Conservation (phyloP, 2,888 invertebrate genomes). For the Biston stratarius region DNA sequence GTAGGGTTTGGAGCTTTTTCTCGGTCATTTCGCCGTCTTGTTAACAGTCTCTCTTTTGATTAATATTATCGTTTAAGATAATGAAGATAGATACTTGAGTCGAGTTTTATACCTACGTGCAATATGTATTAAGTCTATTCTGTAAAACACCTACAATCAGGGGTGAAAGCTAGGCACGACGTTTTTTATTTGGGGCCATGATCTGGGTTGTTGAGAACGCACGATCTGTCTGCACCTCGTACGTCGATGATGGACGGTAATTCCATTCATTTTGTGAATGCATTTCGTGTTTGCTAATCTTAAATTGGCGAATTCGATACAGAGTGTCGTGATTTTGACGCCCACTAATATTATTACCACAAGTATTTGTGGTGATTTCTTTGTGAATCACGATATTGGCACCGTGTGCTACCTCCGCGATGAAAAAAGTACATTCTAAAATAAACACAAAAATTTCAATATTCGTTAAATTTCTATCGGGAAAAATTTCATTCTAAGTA, state of each 20-base stretch:
- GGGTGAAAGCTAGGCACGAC: conserved; percentile 69
- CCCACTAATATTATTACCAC: conserved; percentile 24
- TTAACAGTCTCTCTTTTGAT: conserved; percentile 33
- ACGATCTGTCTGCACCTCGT: conserved; percentile 53
- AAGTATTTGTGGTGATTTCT: conserved; percentile 9
- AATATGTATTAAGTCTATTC: conserved; percentile 51
- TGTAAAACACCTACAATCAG: conserved; percentile 72
- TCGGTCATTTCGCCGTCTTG: conserved; percentile 34
- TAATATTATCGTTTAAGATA: conserved; percentile 43
- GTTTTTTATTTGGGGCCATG: conserved; percentile 62
- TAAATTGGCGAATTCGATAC: conserved; percentile 19
- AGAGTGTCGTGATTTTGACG: conserved; percentile 36
- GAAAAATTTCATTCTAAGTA: no score
- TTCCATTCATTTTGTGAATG: conserved; percentile 41
- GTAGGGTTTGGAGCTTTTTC: conserved; percentile 22
- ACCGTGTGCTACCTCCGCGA: conserved; percentile 16
- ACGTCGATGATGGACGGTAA: conserved; percentile 40
- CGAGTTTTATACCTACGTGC: conserved; percentile 16
- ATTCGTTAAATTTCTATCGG: neutral
- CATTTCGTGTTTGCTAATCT: conserved; percentile 39
- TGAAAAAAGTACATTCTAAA: conserved; percentile 19
- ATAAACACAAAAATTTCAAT: conserved; percentile 12
- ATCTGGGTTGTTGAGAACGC: conserved; percentile 58
- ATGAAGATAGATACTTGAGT: conserved; percentile 48
- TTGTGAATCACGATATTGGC: conserved; percentile 31